Base-by-base conservation (phyloP, 2,113 vertebrate genomes). In the Prunella fulvescens region DNA sequence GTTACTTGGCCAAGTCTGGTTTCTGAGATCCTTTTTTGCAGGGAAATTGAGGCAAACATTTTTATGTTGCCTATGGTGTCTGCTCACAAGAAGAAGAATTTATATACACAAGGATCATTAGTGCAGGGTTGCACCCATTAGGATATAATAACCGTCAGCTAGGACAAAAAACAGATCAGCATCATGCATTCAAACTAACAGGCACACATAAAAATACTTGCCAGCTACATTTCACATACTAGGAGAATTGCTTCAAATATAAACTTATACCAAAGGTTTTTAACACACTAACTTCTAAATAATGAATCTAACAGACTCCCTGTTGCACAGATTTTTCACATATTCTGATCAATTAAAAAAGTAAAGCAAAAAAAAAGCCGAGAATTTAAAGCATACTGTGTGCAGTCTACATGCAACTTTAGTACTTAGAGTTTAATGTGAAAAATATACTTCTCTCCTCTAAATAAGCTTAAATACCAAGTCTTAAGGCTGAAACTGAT, bases 101-200 rank as follows among this genome's bases (percentile, higher is more conserved):
- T 99, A 99, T 99, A 98, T 97, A 99, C 98, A 98, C 97, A 98
- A 98, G 98, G 98, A 98, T 99, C 99, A 99, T 99, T 99, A 99
- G 98, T 97, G 97, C 97, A 98, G 98, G 98, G 98, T 99, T 98
- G 98, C 95, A 96, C 98, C 99, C 99, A 99, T 99, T 99, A 99
- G 98, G 98, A 98, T 98, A 98, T 98, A 98, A 98, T 99, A 99
- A 99, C 98, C 98, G 97, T 99, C 98, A 99, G 98, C 97, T 97
- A 97, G 97, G 98, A 99, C 98, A 99, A 98, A 99, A 99, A 99
- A 98, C 99, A 99, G 98, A 99, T 98, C 98, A 96, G 98, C 97
- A 98, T 98, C 95, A 76, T 62, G 95, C 96, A 98, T 98, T 98
- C 98, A 99, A 98, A 98, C 98, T 98, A 98, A 98, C 98, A 98